Evolutionary conservation across 2,113 vertebrate genomes (phyloP), one percentile per base, ranked within the genome.

Genomic region (Hiodon tergisus): DNA sequence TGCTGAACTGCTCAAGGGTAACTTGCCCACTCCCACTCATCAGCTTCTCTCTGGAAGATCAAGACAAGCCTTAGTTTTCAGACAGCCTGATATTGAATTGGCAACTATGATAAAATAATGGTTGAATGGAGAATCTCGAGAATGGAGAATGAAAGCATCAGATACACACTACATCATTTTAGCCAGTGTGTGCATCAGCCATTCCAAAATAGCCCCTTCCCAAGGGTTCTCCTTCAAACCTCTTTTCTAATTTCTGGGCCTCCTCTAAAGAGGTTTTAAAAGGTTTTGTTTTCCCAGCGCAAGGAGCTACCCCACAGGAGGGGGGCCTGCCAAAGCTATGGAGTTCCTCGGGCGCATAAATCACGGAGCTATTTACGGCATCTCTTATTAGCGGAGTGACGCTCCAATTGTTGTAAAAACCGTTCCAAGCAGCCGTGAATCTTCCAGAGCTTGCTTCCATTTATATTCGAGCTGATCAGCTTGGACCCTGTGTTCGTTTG

Each of bases 261-360:
- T 65, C 17, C 47, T 53, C 14, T 67, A 67, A 66, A 69, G 55
- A 54, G 69, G 61, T 65, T 52, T 48, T 48, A 31, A 31, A 54
- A n/a, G 46, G 54, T 77, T 63, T 67, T 57, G 69, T 57, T 74
- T 71, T 74, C 58, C 70, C 72, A 72, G 60, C 51, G 47, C 11
- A n/a, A 16, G 62, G 54, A 76, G 48, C 78, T 79, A 62, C 71
- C 76, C 68, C 67, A 10, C 62, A 55, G 3, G n/a, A 57, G 31
- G 53, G 57, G 31, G 74, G 72, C 53, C 62, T 72, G 78, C 74
- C 78, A 76, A 68, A 58, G 6, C 72, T 31, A 11, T 65, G 52
- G 78, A 68, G 48, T 78, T 84, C 73, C 79, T 69, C 13, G 57
- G 76, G 63, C 68, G 17, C 68, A 74, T 80, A 81, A 84, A 82